Percentiles rank a stretch among this genome's conserved stretches.
phyloP scores from a whole-genome alignment of 2,888 invertebrate genomes.

The Aricia artaxerxes region DNA sequence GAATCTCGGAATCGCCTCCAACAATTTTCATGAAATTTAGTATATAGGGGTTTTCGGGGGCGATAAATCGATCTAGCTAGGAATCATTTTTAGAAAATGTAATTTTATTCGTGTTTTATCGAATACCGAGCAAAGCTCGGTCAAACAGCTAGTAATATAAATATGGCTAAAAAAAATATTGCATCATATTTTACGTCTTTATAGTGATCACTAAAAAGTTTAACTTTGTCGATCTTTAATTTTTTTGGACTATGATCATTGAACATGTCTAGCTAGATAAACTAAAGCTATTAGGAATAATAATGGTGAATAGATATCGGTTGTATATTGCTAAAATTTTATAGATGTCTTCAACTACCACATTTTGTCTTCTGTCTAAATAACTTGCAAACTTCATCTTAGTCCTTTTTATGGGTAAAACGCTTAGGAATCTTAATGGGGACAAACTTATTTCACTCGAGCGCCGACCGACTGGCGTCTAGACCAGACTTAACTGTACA shows the following conservation, averaged over 20 bases:
- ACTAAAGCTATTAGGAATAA: neutral
- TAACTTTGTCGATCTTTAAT: neutral
- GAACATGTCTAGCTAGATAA: neutral
- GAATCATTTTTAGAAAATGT: too few relatives aligned
- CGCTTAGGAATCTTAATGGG: conserved; percentile 24
- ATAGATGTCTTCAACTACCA: too few relatives aligned
- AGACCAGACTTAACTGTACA: neutral
- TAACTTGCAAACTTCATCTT: neutral
- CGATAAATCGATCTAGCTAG: too few relatives aligned
- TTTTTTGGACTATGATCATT: too few relatives aligned
- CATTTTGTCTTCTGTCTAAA: too few relatives aligned
- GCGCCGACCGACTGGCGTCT: conserved; percentile 18
- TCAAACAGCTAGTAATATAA: neutral
- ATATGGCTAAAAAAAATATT: neutral
- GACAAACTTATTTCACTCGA: neutral
- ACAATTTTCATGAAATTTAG: too few relatives aligned
- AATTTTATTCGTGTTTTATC: too few relatives aligned
- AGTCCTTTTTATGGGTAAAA: neutral
- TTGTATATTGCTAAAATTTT: too few relatives aligned
- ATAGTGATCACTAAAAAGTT: neutral
- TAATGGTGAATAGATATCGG: too few relatives aligned
- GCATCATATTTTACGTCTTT: neutral
- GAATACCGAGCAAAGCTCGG: too few relatives aligned
- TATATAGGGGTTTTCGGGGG: too few relatives aligned
- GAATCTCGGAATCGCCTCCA: too few relatives aligned